Conservation (phyloP, 2,113 vertebrate genomes). For the Macrotis lagotis region DNA sequence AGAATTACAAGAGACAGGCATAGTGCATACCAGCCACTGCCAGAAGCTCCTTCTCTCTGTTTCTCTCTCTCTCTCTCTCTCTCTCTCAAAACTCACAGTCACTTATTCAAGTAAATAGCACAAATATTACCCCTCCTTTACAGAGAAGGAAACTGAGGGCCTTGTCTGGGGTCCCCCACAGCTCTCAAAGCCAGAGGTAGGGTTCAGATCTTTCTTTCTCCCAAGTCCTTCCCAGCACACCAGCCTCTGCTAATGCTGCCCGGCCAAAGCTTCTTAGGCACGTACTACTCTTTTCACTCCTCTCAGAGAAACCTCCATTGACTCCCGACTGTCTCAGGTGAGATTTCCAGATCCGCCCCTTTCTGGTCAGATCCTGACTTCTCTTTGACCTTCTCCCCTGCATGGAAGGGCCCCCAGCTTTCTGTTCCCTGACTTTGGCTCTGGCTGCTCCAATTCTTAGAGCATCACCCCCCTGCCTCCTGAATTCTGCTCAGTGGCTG, state of each 20-base stretch:
- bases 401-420: too few species aligned
- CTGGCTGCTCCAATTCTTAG: background rate
- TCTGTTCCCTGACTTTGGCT: background rate
- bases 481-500: background rate
- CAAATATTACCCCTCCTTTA: background rate
- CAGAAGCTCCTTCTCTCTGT: too few species aligned
- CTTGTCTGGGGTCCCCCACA: background rate
- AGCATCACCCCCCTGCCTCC: background rate
- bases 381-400: too few species aligned
- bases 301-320: background rate
- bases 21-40: too few species aligned
- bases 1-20: background rate
- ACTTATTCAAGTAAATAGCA: fast-evolving
- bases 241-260: too few species aligned
- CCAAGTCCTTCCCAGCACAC: background rate
- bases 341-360: too few species aligned
- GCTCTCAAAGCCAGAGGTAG: background rate
- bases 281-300: too few species aligned
- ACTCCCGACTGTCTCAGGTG: too few species aligned
- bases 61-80: background rate
- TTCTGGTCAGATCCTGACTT: too few species aligned
- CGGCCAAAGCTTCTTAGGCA: background rate
- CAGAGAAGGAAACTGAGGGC: background rate
- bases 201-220: background rate
- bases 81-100: background rate